Base-by-base conservation (phyloP, 2,888 invertebrate genomes). In the Axea sp. region DNA sequence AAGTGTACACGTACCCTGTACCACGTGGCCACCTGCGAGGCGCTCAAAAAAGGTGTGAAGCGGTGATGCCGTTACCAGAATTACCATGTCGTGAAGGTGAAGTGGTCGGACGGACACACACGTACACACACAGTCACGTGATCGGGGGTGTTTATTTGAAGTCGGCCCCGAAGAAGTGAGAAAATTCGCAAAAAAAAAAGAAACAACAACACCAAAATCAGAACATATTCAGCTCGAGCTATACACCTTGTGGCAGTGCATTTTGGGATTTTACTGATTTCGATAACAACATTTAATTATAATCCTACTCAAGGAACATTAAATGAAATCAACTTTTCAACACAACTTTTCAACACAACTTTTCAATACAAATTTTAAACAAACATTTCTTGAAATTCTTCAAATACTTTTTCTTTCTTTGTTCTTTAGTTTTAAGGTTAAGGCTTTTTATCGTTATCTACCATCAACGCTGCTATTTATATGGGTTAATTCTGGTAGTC, bases 21-120 rank as follows among this genome's bases (percentile, higher is more conserved):
- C 95, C 95, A 95, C 91, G 93, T 93, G 90, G 95, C 94, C 92
- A 95, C 95, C 95, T 95, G 92, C 86, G 88, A 88, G 85, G 77
- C 80, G 78, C 80, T 83, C 82, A 81, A 82, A 84, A 85, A 79
- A 81, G 82, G 82, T 81, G 76, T 82, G 84, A 82, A 82, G 83
- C 82, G 84, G 80, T 81, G 83, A 79, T 77, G 80, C 77, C 80
- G 78, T 77, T 78, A 76, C 73, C 76, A 73, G 75, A 76, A 75
- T 76, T 78, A 76, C 74, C 78, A 79, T 76, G 78, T 77, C 77
- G 78, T 78, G 74, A 77, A 77, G 77, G 75, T 67, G 82, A 83
- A 80, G 83, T 81, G 81, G 75, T 65, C 77, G 80, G 80, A 78
- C 78, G 78, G 73, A 69, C 72, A 74, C 71, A 76, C 72, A 65